phyloP scores from a whole-genome alignment of 1,140 invertebrate genomes.

The Prorops nasuta region DNA sequence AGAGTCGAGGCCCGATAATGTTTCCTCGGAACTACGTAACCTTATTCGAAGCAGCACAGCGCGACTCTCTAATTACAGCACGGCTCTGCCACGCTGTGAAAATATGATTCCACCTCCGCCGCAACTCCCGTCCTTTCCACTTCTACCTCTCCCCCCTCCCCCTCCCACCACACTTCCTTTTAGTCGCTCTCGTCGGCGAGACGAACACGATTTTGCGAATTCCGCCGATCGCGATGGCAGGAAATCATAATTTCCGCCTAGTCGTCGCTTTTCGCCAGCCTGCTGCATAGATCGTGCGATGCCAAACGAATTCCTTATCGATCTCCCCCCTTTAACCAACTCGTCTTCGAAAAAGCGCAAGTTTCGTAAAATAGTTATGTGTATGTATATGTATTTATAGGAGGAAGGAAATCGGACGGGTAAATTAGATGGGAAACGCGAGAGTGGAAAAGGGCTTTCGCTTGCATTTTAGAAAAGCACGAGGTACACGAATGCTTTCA shows the following conservation, averaged over 20 bases:
- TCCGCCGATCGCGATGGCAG: constrained; percentile 13
- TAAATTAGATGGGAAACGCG: no score
- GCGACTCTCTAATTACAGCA: constrained; percentile 19
- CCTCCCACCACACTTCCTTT: constrained; percentile 14
- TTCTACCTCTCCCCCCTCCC: constrained; percentile 1
- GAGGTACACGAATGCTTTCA: constrained; percentile 22
- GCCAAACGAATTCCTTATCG: no score
- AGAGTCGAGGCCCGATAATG: constrained; percentile 18
- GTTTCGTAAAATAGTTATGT: no score
- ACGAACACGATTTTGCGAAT: constrained; percentile 2
- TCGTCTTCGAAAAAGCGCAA: no score
- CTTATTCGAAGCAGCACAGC: constrained; percentile 23
- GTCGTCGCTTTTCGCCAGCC: not conserved
- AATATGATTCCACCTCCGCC: constrained; percentile 16
- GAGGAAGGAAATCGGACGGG: no score
- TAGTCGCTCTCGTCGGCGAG: constrained; percentile 2
- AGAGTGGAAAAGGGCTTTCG: no score
- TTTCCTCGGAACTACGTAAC: constrained; percentile 18
- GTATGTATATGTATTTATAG: no score
- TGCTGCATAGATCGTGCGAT: no score
- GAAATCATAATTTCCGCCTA: constrained; percentile 27
- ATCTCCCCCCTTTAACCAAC: no score
- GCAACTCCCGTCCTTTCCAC: constrained; percentile 10
- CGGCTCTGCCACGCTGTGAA: constrained; percentile 17
- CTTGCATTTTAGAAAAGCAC: no score